Evolutionary conservation across 2,888 invertebrate genomes (phyloP), one percentile per base, ranked within the genome.

Genomic region (Lucinisca nassula): DNA sequence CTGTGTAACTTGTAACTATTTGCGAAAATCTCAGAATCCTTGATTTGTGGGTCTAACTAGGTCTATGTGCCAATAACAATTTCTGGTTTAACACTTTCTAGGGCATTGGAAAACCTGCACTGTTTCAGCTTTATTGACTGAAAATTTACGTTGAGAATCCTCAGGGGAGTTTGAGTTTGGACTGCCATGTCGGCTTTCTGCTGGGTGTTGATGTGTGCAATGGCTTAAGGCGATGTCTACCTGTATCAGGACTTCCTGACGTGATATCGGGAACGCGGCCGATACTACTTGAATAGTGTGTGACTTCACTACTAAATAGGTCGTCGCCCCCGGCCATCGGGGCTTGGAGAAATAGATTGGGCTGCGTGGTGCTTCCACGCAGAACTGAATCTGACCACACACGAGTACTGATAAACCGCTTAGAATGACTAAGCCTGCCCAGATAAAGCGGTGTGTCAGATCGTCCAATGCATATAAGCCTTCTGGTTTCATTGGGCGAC

Each of bases 1-100:
- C 76, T 76, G n/a, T 76, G 10, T 6, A 76, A 10, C 27, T 8
- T 49, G 45, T 49, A 76, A 1, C 51, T 30, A 10, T 3, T 6
- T 76, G 76, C 49, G 24, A 76, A 45, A 8, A 76, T 76, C 24
- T 76, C 49, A 45, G 45, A 10, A 27, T 76, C 24, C 40, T 51
- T 45, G 24, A 76, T 49, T 3, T 6, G 8, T 4, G 76, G 17
- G 51, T 76, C 58, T 37, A 77, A 12, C 77, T 58, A 77, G 32
- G 77, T 58, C 55, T 77, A 55, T 32, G 77, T 77, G 14, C 76
- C 76, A 49, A 76, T 24, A 3, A 76, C 24, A 8, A 76, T 76
- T 12, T 76, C 76, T 49, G 76, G 76, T 6, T 49, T 45, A 3
- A 51, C 30, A 49, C 76, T 76, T 17, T 76, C 76, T 30, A 76